Evolutionary conservation across 2,797 vertebrate genomes (phyloP).

Genomic region (Melopsittacus undulatus): DNA sequence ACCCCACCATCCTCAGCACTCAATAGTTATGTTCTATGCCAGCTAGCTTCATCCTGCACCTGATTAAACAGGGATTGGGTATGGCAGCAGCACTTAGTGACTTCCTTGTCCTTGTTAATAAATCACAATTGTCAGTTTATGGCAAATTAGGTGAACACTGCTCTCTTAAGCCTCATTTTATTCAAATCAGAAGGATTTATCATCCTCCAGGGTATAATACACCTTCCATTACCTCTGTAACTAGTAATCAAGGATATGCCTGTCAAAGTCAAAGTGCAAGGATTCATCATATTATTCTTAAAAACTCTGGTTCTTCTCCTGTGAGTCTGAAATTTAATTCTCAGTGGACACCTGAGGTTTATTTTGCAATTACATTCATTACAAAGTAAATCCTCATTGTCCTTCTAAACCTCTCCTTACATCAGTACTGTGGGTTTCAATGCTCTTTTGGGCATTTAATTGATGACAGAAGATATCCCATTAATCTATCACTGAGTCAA

Average conservation of each 20-base stretch:
- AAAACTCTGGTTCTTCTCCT: conserved; percentile 33
- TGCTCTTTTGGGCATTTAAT: conserved; percentile 30
- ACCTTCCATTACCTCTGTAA: conserved; percentile 43
- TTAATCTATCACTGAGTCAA: neutral
- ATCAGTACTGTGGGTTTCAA: neutral
- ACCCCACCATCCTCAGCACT: neutral
- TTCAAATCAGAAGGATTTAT: conserved; percentile 66
- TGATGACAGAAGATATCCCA: neutral
- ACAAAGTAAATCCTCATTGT: conserved; percentile 23
- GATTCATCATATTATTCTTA: conserved; percentile 24
- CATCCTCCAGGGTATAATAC: conserved; percentile 30
- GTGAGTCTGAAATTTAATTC: neutral
- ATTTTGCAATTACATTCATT: conserved; percentile 54
- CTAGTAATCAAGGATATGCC: conserved; percentile 47
- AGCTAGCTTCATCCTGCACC: conserved; percentile 11
- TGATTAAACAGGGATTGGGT: conserved; percentile 41
- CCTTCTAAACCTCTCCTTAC: conserved; percentile 33
- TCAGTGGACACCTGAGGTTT: conserved; percentile 27
- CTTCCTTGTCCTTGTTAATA: conserved; percentile 71
- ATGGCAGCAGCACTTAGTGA: conserved; percentile 56
- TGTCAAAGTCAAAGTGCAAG: conserved; percentile 55
- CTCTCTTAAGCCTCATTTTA: conserved; percentile 67
- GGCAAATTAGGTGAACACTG: conserved; percentile 56
- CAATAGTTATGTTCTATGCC: neutral
- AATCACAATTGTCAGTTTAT: conserved; percentile 61